Conservation (phyloP, 2,113 vertebrate genomes). For the Stegostoma tigrinum region DNA sequence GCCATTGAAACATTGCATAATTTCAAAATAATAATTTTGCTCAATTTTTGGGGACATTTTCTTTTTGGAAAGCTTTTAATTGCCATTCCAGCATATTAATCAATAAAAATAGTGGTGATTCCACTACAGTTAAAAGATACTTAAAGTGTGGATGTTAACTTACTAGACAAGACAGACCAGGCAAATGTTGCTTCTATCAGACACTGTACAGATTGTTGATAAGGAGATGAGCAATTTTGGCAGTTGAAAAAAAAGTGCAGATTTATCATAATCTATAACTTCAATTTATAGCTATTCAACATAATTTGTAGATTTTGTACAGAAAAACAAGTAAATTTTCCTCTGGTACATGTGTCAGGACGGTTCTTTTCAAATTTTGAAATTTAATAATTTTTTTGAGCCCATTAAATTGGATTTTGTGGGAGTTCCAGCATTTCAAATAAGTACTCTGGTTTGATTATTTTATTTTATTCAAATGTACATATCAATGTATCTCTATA, state of each 20-base stretch:
- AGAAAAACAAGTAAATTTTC: background rate
- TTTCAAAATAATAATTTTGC: background rate
- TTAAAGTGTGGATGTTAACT: background rate
- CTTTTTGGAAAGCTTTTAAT: background rate
- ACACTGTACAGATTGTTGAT: background rate
- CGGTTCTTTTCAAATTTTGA: background rate
- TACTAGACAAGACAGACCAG: background rate
- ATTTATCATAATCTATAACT: background rate
- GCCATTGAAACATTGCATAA: background rate
- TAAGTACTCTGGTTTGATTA: background rate
- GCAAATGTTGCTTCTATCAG: background rate
- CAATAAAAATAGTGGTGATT: background rate
- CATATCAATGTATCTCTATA: background rate
- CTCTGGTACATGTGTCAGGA: background rate
- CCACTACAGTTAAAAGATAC: background rate
- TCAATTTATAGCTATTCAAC: background rate
- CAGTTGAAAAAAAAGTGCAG: background rate
- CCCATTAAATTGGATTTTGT: background rate
- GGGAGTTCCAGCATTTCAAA: background rate
- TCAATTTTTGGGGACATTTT: background rate
- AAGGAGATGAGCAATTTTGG: background rate
- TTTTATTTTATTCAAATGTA: background rate
- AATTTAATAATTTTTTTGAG: background rate
- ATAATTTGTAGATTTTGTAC: background rate
- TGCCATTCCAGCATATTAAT: background rate